phyloP scores from a whole-genome alignment of 2,888 invertebrate genomes.

The Tinea trinotella region DNA sequence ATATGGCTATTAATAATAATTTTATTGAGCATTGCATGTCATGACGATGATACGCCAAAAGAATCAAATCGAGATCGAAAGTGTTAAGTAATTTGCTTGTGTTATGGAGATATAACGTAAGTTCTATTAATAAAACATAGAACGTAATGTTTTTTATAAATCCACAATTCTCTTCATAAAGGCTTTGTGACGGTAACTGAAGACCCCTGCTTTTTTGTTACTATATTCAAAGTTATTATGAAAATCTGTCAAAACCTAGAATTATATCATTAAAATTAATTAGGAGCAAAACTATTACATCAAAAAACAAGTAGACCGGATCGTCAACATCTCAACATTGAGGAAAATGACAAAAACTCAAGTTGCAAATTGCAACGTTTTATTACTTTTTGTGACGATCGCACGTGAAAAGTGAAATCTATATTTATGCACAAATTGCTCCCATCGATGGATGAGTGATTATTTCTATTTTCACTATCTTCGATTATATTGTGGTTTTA shows the following conservation, averaged over 20 bases:
- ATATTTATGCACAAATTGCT: no score
- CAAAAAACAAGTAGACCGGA: slow-evolving; percentile 40
- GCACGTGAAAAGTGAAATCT: slow-evolving; percentile 19
- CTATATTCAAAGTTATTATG: no score
- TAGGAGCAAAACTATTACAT: slow-evolving; percentile 19
- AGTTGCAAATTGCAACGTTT: neutral
- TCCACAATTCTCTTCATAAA: no score
- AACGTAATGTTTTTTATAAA: no score
- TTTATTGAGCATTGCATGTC: neutral
- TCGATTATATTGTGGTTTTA: neutral
- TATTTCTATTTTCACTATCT: neutral
- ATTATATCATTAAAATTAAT: slow-evolving; percentile 9
- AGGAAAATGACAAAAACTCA: slow-evolving; percentile 27
- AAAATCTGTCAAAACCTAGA: neutral
- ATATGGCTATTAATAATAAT: neutral
- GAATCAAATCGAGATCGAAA: neutral
- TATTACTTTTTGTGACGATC: neutral
- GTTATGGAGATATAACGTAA: neutral
- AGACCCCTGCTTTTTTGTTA: no score
- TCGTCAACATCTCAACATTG: slow-evolving; percentile 26
- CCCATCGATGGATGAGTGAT: no score
- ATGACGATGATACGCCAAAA: neutral
- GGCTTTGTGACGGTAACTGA: no score
- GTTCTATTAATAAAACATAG: no score
- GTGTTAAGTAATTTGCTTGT: neutral